These are phyloP conservation scores for Steinernema khuongi DNA, from an alignment of 1,140 invertebrate genomes.

Conservation along the genomic window DNA sequence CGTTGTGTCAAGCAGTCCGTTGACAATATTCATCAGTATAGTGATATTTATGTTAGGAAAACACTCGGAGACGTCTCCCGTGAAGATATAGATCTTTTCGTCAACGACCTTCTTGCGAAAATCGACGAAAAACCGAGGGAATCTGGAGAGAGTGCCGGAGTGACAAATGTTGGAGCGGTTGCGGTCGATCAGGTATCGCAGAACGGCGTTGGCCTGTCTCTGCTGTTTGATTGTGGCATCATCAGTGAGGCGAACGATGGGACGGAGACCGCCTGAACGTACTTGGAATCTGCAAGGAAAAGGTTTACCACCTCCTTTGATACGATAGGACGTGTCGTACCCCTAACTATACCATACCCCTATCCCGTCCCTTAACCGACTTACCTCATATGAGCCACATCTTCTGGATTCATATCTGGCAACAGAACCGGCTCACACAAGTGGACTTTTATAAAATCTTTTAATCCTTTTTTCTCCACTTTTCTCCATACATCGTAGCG, in stretches of 20 bases:
- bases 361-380: too few species aligned
- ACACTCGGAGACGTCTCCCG: neutral
- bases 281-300: neutral
- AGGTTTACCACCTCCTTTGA: neutral
- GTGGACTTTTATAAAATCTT: neutral
- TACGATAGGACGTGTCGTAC: too few species aligned
- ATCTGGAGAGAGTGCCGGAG: neutral
- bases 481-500: neutral
- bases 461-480: neutral
- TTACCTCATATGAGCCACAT: neutral
- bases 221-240: neutral
- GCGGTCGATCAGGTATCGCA: neutral
- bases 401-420: neutral
- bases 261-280: neutral
- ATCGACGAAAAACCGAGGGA: neutral
- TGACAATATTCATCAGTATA: neutral
- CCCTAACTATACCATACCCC: too few species aligned
- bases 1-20: neutral
- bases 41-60: neutral
- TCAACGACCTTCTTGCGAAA: neutral
- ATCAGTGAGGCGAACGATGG: neutral
- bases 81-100: neutral
- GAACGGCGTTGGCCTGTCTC: neutral
- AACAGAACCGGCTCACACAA: neutral
- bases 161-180: neutral